These are phyloP conservation scores for Bursaphelenchus okinawaensis DNA, from an alignment of 2,888 invertebrate species.

Conservation along the genomic window DNA sequence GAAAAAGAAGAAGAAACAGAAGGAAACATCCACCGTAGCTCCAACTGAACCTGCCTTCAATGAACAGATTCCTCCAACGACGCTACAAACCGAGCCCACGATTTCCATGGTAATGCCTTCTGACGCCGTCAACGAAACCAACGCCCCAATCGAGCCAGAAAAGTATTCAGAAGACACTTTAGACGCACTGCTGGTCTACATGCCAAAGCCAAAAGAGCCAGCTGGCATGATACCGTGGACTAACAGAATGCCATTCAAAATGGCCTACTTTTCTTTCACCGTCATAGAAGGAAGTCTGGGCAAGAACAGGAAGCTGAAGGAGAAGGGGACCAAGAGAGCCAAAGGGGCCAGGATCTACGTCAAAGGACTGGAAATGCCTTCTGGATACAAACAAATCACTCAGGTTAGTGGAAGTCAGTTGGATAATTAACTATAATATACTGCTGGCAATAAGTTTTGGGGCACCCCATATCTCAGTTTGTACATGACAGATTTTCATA, in stretches of 20 bases:
- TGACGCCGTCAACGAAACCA: neutral
- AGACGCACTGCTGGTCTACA: conserved; percentile 14
- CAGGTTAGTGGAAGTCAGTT: conserved; percentile 19
- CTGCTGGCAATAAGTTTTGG: no score
- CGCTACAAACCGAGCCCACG: neutral
- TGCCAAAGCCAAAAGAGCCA: conserved; percentile 20
- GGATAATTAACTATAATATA: no score
- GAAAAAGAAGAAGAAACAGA: conserved; percentile 10
- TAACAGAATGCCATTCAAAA: conserved; percentile 12
- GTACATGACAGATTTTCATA: no score
- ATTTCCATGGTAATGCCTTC: neutral
- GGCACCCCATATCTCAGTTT: no score
- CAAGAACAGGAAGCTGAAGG: conserved; percentile 15
- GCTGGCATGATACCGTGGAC: conserved; percentile 22
- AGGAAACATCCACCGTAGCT: conserved; percentile 16
- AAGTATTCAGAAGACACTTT: conserved; percentile 16
- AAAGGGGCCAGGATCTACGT: conserved; percentile 21
- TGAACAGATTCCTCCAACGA: conserved; percentile 10
- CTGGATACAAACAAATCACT: conserved; percentile 22
- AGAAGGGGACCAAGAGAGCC: neutral
- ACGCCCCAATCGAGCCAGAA: conserved; percentile 7
- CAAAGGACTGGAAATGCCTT: conserved; percentile 23
- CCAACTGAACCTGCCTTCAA: neutral
- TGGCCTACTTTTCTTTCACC: conserved; percentile 22
- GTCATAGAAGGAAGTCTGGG: conserved; percentile 21